These are phyloP conservation scores for Macrosoma leucophasiata DNA, from an alignment of 2,888 invertebrate genomes.

Conservation along the genomic window DNA sequence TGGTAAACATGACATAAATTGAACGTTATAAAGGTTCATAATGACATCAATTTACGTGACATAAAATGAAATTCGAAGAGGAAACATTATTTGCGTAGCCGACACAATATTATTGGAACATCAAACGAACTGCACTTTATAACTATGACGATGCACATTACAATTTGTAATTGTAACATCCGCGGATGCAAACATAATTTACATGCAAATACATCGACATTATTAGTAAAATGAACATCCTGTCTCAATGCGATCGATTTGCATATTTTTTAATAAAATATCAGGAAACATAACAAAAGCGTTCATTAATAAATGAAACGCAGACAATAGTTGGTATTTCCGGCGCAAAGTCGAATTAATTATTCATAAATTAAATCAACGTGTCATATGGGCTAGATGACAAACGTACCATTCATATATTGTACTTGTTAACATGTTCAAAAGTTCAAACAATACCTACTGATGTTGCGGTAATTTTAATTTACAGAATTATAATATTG, in stretches of 20 bases:
- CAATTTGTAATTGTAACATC: slow-evolving; percentile 63
- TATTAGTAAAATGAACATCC: slow-evolving; percentile 71
- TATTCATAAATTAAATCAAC: slow-evolving; percentile 68
- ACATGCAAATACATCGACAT: slow-evolving; percentile 68
- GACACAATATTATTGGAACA: slow-evolving; percentile 22
- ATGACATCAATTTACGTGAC: background rate
- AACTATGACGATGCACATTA: slow-evolving; percentile 53
- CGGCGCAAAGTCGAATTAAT: slow-evolving; percentile 54
- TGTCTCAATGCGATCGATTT: slow-evolving; percentile 65
- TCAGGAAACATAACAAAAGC: slow-evolving; percentile 62
- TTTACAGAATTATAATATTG: too few species aligned
- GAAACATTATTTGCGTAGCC: slow-evolving; percentile 19
- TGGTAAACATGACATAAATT: too few species aligned
- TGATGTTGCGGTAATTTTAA: too few species aligned
- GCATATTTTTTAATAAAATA: slow-evolving; percentile 73
- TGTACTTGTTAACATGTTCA: too few species aligned
- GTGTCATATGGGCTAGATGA: slow-evolving; percentile 38
- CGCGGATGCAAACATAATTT: slow-evolving; percentile 63
- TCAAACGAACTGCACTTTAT: slow-evolving; percentile 43
- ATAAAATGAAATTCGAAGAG: slow-evolving; percentile 13
- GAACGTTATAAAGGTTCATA: too few species aligned
- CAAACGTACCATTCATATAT: too few species aligned
- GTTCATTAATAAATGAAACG: slow-evolving; percentile 51
- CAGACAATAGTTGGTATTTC: slow-evolving; percentile 62
- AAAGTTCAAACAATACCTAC: too few species aligned